Base-by-base conservation (phyloP, 2,888 invertebrate species). In the Orchesellides sinensis region DNA sequence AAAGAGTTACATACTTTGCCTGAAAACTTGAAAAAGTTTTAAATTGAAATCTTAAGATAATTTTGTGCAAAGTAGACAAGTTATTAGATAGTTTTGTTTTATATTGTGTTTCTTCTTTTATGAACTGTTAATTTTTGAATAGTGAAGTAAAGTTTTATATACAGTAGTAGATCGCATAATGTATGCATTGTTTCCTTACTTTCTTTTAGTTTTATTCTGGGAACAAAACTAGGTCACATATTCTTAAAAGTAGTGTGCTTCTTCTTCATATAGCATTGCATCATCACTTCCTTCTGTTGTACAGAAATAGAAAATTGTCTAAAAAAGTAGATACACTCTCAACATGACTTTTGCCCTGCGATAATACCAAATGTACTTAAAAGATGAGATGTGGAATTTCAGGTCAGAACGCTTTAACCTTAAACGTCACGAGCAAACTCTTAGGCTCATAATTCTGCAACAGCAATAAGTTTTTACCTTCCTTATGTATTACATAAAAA, bases 41-140 rank as follows among this genome's bases (percentile, higher is more conserved):
- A 65, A 79, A 70, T 79, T 70, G 70, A 79, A 79, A 61, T 70
- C 61, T 79, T 70, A 29, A 27, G 61, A 70, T 70, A 70, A 70
- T 79, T 79, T 79, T 79, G 70, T 70, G 63, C 79, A 68, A 77
- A 77, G 77, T 77, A 68, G 77, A 77, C 70, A 79, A 79, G 70
- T 79, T 70, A 79, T 79, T 75, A 75, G 40, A 54, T 63, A 74
- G 63, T 63, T n/a, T n/a, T n/a, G n/a, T n/a, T n/a, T n/a, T 63
- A 56, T 27, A 65, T 75, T 49, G 66, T 78, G 35, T 68, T 78
- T 52, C 54, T 70, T 70, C 56, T 74, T 78, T 78, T 59, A 80
- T 66, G 69, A 72, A 63, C 80, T 70, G 80, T 73, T 80, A 80
- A 80, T 80, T 80, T 80, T 73, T 56, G 66, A 66, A 80, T 73